Base-by-base conservation (phyloP, 1,140 invertebrate genomes). In the Philopotamus ludificatus region DNA sequence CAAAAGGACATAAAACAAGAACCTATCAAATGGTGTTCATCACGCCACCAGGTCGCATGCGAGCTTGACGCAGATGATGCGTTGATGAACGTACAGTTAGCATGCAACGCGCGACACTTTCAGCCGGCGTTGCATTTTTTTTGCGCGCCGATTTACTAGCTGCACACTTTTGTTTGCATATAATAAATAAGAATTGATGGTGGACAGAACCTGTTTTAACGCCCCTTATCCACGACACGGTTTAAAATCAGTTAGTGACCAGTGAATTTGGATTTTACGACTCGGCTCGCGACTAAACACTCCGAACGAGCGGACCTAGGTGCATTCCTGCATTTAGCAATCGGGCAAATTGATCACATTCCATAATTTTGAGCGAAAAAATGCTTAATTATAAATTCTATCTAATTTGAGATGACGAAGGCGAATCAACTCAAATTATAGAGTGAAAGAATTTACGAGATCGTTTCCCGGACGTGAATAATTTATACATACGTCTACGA, bases 101-200 rank as follows among this genome's bases (percentile, higher is more conserved):
- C 66, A 68, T 68, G 66, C 66, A 57, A 68, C 57, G 22, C 12
- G 61, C 58, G 62, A 63, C 60, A 67, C 15, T 63, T 66, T 55
- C 44, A 25, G 28, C 41, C 21, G 2, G 20, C 0, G 4, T 12
- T n/a, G 8, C 54, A 18, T 28, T 15, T 53, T 61, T 61, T 66
- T 8, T 45, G 50, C 26, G 10, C n/a, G 8, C 63, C 41, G 63
- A 58, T 65, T 58, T 39, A 58, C 44, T 65, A 47, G 61, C 63
- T 20, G 47, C 49, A 16, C 45, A 59, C 55, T 65, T 65, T 65
- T 60, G 63, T 65, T 65, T 65, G 63, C 63, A 47, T 65, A 39
- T 42, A 45, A 65, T 65, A 65, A 65, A 65, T 65, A 65, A 65
- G 63, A 34, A 65, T 61, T 34, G 12, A 34, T 12, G 28, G 4